phyloP scores from a whole-genome alignment of 2,797 vertebrate genomes.

The Melanotaenia maccullochi region DNA sequence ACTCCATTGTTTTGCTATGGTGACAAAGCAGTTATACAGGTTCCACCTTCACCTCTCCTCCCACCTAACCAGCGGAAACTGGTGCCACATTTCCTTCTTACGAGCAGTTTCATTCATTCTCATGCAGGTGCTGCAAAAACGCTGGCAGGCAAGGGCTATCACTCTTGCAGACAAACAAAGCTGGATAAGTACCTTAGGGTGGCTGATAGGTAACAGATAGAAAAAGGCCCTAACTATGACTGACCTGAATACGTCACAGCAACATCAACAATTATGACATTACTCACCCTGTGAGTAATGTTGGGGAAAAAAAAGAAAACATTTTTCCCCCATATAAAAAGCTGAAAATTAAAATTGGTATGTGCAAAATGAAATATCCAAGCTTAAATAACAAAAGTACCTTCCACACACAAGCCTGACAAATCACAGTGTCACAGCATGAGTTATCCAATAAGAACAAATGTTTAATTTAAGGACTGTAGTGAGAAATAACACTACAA shows the following conservation, averaged over 20 bases:
- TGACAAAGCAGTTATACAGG: conserved; percentile 83
- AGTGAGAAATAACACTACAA: background rate
- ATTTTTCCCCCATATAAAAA: background rate
- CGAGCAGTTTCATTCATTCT: conserved; percentile 66
- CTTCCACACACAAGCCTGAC: background rate
- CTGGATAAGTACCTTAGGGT: conserved; percentile 30
- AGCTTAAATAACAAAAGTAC: background rate
- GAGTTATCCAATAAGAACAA: background rate
- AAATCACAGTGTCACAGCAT: background rate
- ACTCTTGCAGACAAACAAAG: conserved; percentile 28
- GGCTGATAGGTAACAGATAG: conserved; percentile 48
- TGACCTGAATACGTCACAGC: conserved; percentile 63
- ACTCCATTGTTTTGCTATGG: conserved; percentile 70
- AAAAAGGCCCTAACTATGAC: conserved; percentile 30
- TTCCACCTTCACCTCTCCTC: conserved; percentile 67
- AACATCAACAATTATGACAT: background rate
- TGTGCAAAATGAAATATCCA: background rate
- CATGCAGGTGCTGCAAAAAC: conserved; percentile 31
- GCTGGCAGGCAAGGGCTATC: conserved; percentile 27
- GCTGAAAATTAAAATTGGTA: background rate
- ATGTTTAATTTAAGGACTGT: background rate
- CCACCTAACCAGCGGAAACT: conserved; percentile 39
- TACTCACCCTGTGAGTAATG: too few species aligned
- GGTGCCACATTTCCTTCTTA: conserved; percentile 64
- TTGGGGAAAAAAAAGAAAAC: background rate